A percentile compares a stretch with the other conserved stretches of the same genome.
Conservation (phyloP, 1,140 invertebrate genomes). For the Eriosoma lanigerum region DNA sequence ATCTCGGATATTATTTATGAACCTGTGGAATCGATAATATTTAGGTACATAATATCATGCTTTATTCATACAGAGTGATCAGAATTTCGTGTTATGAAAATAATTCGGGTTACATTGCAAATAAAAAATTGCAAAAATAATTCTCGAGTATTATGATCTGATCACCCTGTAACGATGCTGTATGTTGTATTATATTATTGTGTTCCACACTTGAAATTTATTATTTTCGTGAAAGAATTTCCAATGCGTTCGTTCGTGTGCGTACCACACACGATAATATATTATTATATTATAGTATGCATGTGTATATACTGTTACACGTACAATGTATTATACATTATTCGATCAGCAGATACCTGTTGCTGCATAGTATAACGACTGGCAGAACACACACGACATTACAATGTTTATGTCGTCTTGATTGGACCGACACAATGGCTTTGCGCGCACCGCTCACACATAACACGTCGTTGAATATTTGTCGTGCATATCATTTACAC, state of each 20-base stretch:
- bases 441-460: neutral
- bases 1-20: too few species aligned
- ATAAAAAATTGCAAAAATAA: too few species aligned
- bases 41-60: too few species aligned
- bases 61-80: too few species aligned
- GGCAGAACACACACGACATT: constrained; percentile 8
- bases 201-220: neutral
- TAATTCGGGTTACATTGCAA: too few species aligned
- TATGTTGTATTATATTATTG: too few species aligned
- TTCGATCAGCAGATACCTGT: constrained; percentile 19
- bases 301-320: constrained; percentile 1
- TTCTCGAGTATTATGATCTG: too few species aligned
- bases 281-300: neutral
- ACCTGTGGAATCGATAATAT: too few species aligned
- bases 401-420: constrained; percentile 32
- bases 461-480: neutral
- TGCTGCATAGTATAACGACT: neutral
- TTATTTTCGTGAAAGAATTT: constrained; percentile 31
- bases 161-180: too few species aligned
- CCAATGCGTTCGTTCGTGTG: neutral
- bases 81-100: too few species aligned
- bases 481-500: neutral
- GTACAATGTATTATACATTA: neutral
- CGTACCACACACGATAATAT: neutral
- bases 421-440: constrained; percentile 23